Base-by-base conservation (phyloP, 1,140 invertebrate species). In the Drosophila watanabei region DNA sequence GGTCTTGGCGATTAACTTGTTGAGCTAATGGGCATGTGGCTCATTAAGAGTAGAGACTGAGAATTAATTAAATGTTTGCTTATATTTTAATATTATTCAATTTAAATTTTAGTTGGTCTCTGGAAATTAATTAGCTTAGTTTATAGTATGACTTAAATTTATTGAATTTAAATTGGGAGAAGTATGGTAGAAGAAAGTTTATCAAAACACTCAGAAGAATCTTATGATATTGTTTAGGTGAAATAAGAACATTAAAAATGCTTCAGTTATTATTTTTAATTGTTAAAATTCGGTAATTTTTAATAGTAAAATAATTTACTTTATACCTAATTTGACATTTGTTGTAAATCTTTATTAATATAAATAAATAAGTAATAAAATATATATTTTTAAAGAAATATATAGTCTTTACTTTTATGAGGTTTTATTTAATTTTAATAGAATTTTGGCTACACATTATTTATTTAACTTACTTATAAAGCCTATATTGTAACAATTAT, bases 1-100 rank as follows among this genome's bases (percentile, higher is more conserved):
- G 20, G 54, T 24, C 10, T 24, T 4, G 33, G 33, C 52, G 52
- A 56, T 56, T 57, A 57, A 57, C 54, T 57, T 57, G 54, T 57
- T 39, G 35, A 24, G 54, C 54, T 57, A 57, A 57, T 57, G 54
- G 54, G 54, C 13, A 33, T 1, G 9, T 39, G 16, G 54, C 33
- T 57, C 54, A 39, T 57, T 24, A 51, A 51, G 2, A 20, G 14
- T 39, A 28, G 39, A 37, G 35, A 24, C 35, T 39, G 35, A 4
- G 9, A 39, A 57, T 57, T n/a, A 39, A 57, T 57, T 39, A 24
- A 4, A 39, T 24, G 14, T 28, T 24, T 9, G 18, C 20, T 14
- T n/a, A n/a, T n/a, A n/a, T n/a, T n/a, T n/a, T 3, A n/a, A 16
- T 39, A 39, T 57, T 24, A 39, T 57, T 57, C 33, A 28, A 39